phyloP scores from a whole-genome alignment of 2,888 invertebrate genomes.

The Osmoderma eremita region DNA sequence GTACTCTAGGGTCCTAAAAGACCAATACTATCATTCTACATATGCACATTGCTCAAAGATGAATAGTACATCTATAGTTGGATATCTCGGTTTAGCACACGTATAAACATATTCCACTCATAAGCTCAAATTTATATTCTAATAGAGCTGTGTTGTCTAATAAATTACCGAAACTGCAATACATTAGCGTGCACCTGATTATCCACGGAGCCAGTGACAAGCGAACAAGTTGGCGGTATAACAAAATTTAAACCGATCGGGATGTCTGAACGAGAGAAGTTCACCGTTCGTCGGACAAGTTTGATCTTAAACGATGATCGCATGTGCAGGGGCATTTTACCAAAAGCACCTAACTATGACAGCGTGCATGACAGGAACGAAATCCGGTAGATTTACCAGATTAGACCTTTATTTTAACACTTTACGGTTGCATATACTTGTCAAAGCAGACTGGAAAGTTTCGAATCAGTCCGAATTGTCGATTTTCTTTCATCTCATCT shows the following conservation, averaged over 20 bases:
- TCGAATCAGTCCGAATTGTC: slow-evolving; percentile 5
- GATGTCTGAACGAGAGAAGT: neutral
- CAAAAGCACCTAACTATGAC: slow-evolving; percentile 50
- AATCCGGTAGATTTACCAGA: slow-evolving; percentile 45
- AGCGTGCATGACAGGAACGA: slow-evolving; percentile 43
- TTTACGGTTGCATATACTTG: slow-evolving; percentile 52
- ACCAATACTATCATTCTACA: no score
- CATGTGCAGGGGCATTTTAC: slow-evolving; percentile 41
- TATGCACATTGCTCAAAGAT: no score
- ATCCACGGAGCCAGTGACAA: slow-evolving; percentile 5
- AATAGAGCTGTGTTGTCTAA: slow-evolving; percentile 4
- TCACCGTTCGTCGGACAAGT: slow-evolving; percentile 29
- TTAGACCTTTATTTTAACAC: slow-evolving; percentile 54
- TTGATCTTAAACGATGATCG: slow-evolving; percentile 40
- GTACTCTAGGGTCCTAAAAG: no score
- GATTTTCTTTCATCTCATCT: no score
- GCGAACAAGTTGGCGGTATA: slow-evolving; percentile 31
- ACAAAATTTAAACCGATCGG: slow-evolving; percentile 23
- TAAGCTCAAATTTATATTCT: slow-evolving; percentile 16
- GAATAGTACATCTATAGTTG: no score
- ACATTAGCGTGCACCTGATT: slow-evolving; percentile 34
- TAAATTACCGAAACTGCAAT: slow-evolving; percentile 30
- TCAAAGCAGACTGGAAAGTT: slow-evolving; percentile 50
- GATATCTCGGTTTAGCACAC: no score
- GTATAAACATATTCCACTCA: no score